A percentile compares a stretch with the other conserved stretches of the same genome.
phyloP scores from a whole-genome alignment of 2,113 vertebrate species.

The Pithys albifrons region DNA sequence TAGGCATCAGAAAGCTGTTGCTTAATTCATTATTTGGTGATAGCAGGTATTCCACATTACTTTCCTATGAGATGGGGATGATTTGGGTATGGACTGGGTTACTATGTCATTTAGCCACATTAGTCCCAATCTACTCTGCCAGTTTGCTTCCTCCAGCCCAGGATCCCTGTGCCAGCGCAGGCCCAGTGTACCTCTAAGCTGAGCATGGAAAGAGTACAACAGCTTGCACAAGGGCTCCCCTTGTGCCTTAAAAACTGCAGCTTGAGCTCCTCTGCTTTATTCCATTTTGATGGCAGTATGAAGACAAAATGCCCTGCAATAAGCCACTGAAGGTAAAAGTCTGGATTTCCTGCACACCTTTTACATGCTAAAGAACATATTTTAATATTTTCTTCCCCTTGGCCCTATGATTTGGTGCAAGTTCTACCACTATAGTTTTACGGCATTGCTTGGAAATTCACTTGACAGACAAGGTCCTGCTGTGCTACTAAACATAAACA shows the following conservation, averaged over 20 bases:
- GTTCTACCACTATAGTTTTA: background rate
- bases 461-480: conserved; percentile 38
- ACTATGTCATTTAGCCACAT: background rate
- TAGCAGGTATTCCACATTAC: background rate
- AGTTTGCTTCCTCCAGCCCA: background rate
- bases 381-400: background rate
- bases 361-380: background rate
- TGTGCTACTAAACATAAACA: background rate
- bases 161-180: background rate
- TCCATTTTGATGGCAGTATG: background rate
- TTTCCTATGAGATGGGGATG: background rate
- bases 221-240: background rate
- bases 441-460: background rate
- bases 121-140: no score
- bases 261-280: background rate
- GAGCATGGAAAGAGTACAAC: background rate
- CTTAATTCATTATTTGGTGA: background rate
- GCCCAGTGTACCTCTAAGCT: background rate
- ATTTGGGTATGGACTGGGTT: background rate
- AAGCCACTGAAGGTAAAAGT: background rate
- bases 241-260: background rate
- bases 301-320: background rate
- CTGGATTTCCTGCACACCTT: background rate
- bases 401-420: background rate
- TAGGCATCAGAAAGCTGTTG: background rate